A percentile compares a stretch with the other conserved stretches of the same genome.
phyloP scores from a whole-genome alignment of 1,140 invertebrate species.

The Listronotus oregonensis region DNA sequence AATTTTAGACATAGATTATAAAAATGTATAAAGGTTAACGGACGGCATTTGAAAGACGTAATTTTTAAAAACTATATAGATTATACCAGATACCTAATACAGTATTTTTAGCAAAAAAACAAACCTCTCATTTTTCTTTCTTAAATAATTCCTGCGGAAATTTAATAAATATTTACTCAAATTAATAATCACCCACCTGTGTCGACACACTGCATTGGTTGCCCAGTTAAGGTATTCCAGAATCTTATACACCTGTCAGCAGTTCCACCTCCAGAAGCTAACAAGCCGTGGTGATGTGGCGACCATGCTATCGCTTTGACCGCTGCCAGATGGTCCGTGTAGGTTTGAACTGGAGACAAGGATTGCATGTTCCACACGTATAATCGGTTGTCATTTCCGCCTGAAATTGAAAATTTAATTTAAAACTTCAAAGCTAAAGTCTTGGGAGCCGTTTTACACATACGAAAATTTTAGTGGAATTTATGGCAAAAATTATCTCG shows the following conservation, averaged over 20 bases:
- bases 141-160: too few species aligned
- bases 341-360: constrained; percentile 89
- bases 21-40: too few species aligned
- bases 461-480: too few species aligned
- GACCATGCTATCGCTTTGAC: constrained; percentile 99
- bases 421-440: background rate
- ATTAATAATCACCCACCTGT: constrained; percentile 66
- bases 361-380: constrained; percentile 97
- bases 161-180: too few species aligned
- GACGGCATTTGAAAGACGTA: too few species aligned
- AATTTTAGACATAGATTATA: too few species aligned
- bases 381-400: constrained; percentile 98
- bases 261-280: constrained; percentile 97
- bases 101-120: too few species aligned
- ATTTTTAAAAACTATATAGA: too few species aligned
- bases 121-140: too few species aligned
- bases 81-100: too few species aligned
- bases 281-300: constrained; percentile 96
- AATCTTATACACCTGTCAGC: constrained; percentile 98
- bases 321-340: constrained; percentile 96
- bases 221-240: constrained; percentile 99
- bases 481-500: too few species aligned
- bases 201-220: constrained; percentile 98
- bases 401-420: constrained; percentile 54
- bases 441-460: too few species aligned